Conservation (phyloP, 2,113 vertebrate species). For the Halichoerus grypus region DNA sequence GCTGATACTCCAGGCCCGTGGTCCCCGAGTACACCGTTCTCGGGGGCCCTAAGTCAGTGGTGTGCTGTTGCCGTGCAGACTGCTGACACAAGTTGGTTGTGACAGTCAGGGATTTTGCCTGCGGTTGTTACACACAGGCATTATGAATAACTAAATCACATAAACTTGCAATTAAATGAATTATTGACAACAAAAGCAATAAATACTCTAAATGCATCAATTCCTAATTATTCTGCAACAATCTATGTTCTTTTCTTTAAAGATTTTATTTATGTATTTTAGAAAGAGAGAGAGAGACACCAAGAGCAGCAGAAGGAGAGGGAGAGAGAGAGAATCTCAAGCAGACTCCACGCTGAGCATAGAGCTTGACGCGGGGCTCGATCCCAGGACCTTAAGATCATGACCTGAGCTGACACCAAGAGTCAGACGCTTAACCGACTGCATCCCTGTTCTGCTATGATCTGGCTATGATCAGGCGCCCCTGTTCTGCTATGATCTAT, state of each 20-base stretch:
- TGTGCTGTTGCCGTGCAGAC: fast-evolving
- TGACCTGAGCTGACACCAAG: not conserved
- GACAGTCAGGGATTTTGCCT: not conserved
- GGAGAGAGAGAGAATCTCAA: not conserved
- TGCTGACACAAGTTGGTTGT: too few species aligned
- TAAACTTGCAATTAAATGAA: not conserved
- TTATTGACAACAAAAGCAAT: not conserved
- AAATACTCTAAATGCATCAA: not conserved
- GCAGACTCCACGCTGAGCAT: not conserved
- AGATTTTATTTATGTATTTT: not conserved
- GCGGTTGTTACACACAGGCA: not conserved
- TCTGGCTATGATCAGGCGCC: not conserved
- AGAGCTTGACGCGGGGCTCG: not conserved
- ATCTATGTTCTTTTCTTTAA: not conserved
- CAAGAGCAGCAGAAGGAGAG: not conserved
- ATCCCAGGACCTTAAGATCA: not conserved
- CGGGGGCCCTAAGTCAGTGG: not conserved
- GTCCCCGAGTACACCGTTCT: fast-evolving
- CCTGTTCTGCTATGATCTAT: not conserved
- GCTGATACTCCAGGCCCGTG: fast-evolving
- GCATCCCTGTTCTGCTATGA: not conserved
- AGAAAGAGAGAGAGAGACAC: not conserved
- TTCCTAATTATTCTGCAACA: conserved; percentile 18
- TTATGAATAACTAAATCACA: conserved; percentile 29
- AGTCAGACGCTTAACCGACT: not conserved